Conservation (phyloP, 2,797 vertebrate genomes). For the Clarias pachynema region DNA sequence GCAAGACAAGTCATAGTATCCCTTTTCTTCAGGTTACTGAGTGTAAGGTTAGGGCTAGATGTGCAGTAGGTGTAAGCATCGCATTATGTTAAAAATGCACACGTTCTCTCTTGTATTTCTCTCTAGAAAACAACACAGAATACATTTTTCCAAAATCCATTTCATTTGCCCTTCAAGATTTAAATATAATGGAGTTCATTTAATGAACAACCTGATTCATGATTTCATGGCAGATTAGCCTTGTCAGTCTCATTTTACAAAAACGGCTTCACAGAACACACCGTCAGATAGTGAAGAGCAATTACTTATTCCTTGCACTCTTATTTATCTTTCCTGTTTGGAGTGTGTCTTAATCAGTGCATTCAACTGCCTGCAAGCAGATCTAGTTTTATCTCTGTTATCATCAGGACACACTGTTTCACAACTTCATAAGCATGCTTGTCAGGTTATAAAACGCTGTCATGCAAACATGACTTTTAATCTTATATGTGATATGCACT, state of each 20-base stretch:
- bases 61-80: too few species aligned
- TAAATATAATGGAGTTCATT: not conserved
- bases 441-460: not conserved
- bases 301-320: not conserved
- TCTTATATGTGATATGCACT: constrained; percentile 2
- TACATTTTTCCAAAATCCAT: not conserved
- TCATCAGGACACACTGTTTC: not conserved
- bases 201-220: constrained; percentile 16
- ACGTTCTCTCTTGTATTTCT: not conserved
- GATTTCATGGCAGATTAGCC: constrained; percentile 15
- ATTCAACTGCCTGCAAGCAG: constrained; percentile 5
- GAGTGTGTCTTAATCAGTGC: not conserved
- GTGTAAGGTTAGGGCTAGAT: not conserved
- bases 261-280: constrained; percentile 9
- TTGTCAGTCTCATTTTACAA: constrained; percentile 24
- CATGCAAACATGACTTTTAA: not conserved
- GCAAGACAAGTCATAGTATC: not conserved
- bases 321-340: not conserved
- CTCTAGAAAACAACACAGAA: not conserved
- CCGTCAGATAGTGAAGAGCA: not conserved
- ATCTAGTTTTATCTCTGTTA: constrained; percentile 18
- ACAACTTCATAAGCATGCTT: constrained; percentile 10
- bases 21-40: not conserved
- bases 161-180: not conserved
- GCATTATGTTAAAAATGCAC: not conserved